Evolutionary conservation across 2,888 invertebrate genomes (phyloP).

Genomic region (Diaprepes abbreviatus): DNA sequence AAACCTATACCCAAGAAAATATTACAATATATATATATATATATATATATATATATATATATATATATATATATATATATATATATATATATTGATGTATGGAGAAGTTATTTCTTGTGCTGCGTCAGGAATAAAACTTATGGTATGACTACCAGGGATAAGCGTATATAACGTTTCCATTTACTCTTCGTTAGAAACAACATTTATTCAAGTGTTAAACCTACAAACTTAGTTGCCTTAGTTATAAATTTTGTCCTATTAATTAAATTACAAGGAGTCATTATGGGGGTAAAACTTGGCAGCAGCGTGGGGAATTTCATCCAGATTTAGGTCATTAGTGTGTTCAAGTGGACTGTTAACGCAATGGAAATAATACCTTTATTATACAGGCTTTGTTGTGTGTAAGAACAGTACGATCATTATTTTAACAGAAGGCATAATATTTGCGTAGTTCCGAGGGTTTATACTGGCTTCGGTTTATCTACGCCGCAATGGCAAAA

Average conservation of each 20-base stretch:
- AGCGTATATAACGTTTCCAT: not conserved
- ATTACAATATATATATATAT: too few relatives aligned
- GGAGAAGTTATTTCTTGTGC: too few relatives aligned
- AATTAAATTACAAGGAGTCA: slow-evolving; percentile 40
- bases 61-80: too few relatives aligned
- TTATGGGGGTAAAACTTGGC: slow-evolving; percentile 37
- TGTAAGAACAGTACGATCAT: slow-evolving; percentile 17
- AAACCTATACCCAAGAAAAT: too few relatives aligned
- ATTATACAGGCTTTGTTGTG: slow-evolving; percentile 27
- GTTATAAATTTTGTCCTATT: slow-evolving; percentile 31
- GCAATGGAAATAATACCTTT: slow-evolving; percentile 33
- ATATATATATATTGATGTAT: too few relatives aligned
- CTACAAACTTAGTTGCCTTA: slow-evolving; percentile 27
- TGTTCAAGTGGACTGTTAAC: slow-evolving; percentile 36
- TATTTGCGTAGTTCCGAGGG: slow-evolving; percentile 18
- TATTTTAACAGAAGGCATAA: slow-evolving; percentile 14
- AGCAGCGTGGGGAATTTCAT: slow-evolving; percentile 28
- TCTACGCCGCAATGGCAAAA: not conserved
- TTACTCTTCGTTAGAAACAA: not conserved
- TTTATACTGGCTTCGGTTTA: not conserved
- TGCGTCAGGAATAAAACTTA: too few relatives aligned
- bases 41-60: too few relatives aligned
- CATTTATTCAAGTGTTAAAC: slow-evolving; percentile 25
- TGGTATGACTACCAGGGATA: too few relatives aligned
- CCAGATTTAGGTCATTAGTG: slow-evolving; percentile 39